phyloP scores from a whole-genome alignment of 1,140 invertebrate genomes.

The Platyura marginata region DNA sequence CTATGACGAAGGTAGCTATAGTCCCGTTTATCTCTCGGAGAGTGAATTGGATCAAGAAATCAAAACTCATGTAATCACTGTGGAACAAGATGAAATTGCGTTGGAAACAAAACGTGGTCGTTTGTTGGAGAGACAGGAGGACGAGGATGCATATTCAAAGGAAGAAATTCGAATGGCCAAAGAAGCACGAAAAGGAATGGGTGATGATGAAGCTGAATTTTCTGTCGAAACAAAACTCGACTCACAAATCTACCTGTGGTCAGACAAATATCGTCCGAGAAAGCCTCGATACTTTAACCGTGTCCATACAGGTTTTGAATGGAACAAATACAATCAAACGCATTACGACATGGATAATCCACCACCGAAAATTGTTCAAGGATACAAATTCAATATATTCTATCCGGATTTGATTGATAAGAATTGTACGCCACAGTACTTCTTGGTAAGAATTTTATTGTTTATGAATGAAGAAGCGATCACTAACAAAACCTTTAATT shows the following conservation, averaged over 20 bases:
- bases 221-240: constrained; percentile 77
- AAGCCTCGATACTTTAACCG: constrained; percentile 98
- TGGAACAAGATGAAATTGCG: constrained; percentile 59
- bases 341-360: constrained; percentile 99
- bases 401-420: constrained; percentile 99
- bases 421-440: constrained; percentile 83
- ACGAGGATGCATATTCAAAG: constrained; percentile 15
- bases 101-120: constrained; percentile 52
- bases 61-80: constrained; percentile 58
- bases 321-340: constrained; percentile 99
- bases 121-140: constrained; percentile 24
- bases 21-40: constrained; percentile 49
- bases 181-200: constrained; percentile 80
- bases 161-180: constrained; percentile 44
- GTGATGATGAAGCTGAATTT: constrained; percentile 76
- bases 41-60: constrained; percentile 51
- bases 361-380: constrained; percentile 98
- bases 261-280: constrained; percentile 91
- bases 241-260: constrained; percentile 84
- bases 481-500: constrained; percentile 7
- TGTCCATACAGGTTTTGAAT: constrained; percentile 92
- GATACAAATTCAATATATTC: constrained; percentile 99
- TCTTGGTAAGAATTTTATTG: constrained; percentile 40
- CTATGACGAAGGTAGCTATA: constrained; percentile 68
- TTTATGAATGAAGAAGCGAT: background rate